phyloP scores from a whole-genome alignment of 2,113 vertebrate genomes.

The Dipodomys merriami region DNA sequence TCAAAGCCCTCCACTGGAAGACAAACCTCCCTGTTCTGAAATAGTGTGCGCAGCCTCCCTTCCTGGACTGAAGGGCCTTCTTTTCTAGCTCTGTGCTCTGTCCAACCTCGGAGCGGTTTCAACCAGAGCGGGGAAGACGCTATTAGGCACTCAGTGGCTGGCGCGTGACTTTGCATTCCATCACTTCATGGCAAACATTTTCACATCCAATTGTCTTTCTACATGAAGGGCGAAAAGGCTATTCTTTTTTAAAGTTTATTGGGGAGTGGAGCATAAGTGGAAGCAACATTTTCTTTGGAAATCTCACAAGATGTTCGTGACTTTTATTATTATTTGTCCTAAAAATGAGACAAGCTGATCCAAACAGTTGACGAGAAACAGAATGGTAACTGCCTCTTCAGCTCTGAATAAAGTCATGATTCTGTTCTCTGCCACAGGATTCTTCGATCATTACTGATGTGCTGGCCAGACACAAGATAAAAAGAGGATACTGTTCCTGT shows the following conservation, averaged over 20 bases:
- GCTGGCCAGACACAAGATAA: conserved; percentile 47
- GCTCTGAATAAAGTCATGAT: conserved; percentile 38
- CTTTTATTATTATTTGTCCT: conserved; percentile 64
- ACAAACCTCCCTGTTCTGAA: conserved; percentile 83
- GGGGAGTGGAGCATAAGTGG: background rate
- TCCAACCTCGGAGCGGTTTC: conserved; percentile 69
- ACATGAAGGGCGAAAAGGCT: conserved; percentile 47
- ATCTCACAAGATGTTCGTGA: background rate
- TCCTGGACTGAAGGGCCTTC: conserved; percentile 64
- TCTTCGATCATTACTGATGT: conserved; percentile 53
- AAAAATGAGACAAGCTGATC: conserved; percentile 26
- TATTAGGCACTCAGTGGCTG: conserved; percentile 64
- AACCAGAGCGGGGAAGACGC: conserved; percentile 60
- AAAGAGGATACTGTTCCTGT: background rate
- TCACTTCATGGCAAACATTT: conserved; percentile 78
- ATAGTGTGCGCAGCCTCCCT: conserved; percentile 73
- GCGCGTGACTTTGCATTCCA: conserved; percentile 72
- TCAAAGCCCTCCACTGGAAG: conserved; percentile 82
- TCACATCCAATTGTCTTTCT: conserved; percentile 75
- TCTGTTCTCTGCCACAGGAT: conserved; percentile 37
- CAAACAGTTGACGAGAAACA: conserved; percentile 49
- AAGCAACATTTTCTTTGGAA: conserved; percentile 22
- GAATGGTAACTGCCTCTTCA: conserved; percentile 50
- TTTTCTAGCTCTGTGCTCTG: conserved; percentile 50
- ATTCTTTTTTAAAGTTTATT: conserved; percentile 58